Percentiles rank a stretch among this genome's conserved stretches.
phyloP scores from a whole-genome alignment of 1,140 invertebrate species.

The Chironomus striatipennis region DNA sequence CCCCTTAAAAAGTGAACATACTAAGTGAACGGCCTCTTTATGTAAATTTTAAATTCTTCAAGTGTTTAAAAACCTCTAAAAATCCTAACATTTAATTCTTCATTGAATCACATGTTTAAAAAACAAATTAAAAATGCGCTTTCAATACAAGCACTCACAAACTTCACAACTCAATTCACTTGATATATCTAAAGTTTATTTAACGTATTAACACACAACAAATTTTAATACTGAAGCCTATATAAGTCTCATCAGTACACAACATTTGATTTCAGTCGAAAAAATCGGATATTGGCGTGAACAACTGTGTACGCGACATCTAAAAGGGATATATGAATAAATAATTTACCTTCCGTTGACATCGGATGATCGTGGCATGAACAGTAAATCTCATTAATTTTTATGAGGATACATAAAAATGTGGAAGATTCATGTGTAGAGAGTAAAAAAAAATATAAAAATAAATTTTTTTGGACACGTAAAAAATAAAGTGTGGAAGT shows the following conservation, averaged over 20 bases:
- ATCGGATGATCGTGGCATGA: too few relatives aligned
- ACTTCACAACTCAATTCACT: neutral
- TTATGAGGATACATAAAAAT: too few relatives aligned
- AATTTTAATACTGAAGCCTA: constrained; percentile 17
- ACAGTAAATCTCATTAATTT: too few relatives aligned
- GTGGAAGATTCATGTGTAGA: neutral
- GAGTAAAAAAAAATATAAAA: neutral
- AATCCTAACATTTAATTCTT: too few relatives aligned
- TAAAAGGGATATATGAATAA: neutral
- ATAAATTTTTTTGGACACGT: neutral
- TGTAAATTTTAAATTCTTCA: too few relatives aligned
- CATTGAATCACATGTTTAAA: too few relatives aligned
- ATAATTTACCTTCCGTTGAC: too few relatives aligned
- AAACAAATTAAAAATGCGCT: too few relatives aligned
- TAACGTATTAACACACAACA: constrained; percentile 22
- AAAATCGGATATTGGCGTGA: neutral
- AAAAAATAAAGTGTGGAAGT: neutral
- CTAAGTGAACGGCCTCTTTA: too few relatives aligned
- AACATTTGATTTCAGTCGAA: constrained; percentile 18
- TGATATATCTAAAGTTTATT: constrained; percentile 16
- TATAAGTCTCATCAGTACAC: constrained; percentile 17
- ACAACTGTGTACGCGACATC: neutral
- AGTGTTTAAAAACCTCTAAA: too few relatives aligned
- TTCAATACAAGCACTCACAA: too few relatives aligned
- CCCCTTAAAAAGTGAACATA: too few relatives aligned